Base-by-base conservation (phyloP, 2,888 invertebrate species). In the Hypsopygia costalis region DNA sequence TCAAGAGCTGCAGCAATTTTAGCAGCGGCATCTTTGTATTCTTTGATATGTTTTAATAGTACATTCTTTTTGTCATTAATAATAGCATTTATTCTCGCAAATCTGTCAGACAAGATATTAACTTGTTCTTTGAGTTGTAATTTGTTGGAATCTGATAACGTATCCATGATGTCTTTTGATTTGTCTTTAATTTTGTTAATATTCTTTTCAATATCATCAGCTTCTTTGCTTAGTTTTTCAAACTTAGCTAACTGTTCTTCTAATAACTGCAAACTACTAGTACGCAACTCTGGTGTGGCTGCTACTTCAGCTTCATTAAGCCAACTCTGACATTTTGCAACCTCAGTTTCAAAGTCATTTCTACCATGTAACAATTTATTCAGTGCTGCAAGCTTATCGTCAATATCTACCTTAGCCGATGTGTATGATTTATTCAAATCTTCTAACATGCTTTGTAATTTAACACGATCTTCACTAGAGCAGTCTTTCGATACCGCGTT, bases 181-280 rank as follows among this genome's bases (percentile, higher is more conserved):
- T 95, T 94, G 52, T 95, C 94, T 36, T 91, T 91, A 22, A 96
- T 93, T 65, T 94, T 93, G 36, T 92, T 92, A 29, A 97, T 92
- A 38, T 93, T 91, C 36, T 91, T 91, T 28, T 92, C 93, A 40
- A 94, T 92, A 37, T 91, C 90, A 37, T 92, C 92, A 0, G 94
- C 93, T 73, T 95, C 95, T 47, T 93, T 92, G 55, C 93, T 91
- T 5, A 97, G 81, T 63, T 93, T 94, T 52, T 94, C 93, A 62
- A 96, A 96, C 81, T 97, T 97, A n/a, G 92, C 91, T 30, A 96
- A 80, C 66, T 97, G 97, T 76, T 97, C 97, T 72, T 97, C 94
- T 20, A 98, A 81, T 0, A 96, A 91, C 54, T 95, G 95, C 11
- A 96, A 89, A 60, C 93, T 95, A 0, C 95, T 93, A 11, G 94